Evolutionary conservation across 2,888 invertebrate species (phyloP).

Genomic region (Drosophila helvetica): DNA sequence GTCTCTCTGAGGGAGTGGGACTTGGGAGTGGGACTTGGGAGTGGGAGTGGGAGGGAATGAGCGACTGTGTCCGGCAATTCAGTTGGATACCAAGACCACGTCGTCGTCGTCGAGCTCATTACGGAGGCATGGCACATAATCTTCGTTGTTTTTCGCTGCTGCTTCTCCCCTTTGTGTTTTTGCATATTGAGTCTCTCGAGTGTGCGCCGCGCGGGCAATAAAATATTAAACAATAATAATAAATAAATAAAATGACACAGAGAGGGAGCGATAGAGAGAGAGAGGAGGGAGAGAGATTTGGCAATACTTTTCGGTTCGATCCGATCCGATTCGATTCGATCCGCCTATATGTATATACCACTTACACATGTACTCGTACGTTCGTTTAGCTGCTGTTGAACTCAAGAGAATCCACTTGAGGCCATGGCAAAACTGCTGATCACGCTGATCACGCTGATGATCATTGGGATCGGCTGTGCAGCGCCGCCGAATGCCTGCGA

Average conservation of each 20-base stretch:
- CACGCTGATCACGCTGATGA: conserved; percentile 70
- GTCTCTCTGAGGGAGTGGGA: conserved; percentile 17
- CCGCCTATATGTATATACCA: conserved; percentile 16
- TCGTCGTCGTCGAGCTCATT: conserved; percentile 67
- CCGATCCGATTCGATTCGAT: conserved; percentile 21
- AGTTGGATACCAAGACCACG: conserved; percentile 39
- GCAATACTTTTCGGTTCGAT: conserved; percentile 28
- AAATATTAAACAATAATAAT: conserved; percentile 63
- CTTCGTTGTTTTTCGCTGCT: conserved; percentile 39
- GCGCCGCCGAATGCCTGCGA: conserved; percentile 48
- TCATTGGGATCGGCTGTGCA: conserved; percentile 24
- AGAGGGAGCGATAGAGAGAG: conserved; percentile 4
- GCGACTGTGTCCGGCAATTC: conserved; percentile 50
- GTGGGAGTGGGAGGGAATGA: conserved; percentile 33
- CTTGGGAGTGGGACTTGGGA: not conserved
- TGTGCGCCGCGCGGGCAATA: conserved; percentile 53
- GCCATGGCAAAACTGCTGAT: conserved; percentile 67
- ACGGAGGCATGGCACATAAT: conserved; percentile 80
- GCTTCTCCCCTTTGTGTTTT: conserved; percentile 59
- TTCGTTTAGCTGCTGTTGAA: conserved; percentile 40
- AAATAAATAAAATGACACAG: conserved; percentile 48
- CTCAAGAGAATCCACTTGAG: conserved; percentile 55
- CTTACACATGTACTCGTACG: conserved; percentile 26
- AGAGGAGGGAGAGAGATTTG: conserved; percentile 18
- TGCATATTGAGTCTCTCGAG: conserved; percentile 55